These are phyloP conservation scores for Lacanobia oleracea DNA, from an alignment of 2,888 invertebrate genomes.

Conservation along the genomic window DNA sequence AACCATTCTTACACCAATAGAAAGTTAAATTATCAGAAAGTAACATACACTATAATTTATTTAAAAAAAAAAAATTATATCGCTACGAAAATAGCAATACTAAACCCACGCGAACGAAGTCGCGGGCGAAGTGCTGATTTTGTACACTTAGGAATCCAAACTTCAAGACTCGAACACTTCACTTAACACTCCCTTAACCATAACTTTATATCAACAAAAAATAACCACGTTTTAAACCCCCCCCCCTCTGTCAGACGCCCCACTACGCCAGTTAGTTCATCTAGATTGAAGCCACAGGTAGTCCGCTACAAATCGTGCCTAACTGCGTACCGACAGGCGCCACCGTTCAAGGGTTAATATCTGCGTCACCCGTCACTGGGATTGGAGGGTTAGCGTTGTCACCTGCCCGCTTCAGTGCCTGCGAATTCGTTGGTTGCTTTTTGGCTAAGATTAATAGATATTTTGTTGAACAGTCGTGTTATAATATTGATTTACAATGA, in stretches of 20 bases:
- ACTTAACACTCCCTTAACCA: not conserved
- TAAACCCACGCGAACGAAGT: no score
- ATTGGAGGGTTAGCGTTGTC: slow-evolving; percentile 38
- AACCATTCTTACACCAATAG: no score
- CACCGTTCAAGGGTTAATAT: slow-evolving; percentile 55
- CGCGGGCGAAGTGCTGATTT: no score
- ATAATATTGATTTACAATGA: not conserved
- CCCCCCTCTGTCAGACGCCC: slow-evolving; percentile 13
- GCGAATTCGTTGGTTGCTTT: slow-evolving; percentile 37
- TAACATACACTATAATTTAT: no score
- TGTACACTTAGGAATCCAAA: no score
- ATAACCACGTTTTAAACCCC: not conserved
- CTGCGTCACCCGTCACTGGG: slow-evolving; percentile 46
- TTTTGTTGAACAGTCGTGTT: not conserved
- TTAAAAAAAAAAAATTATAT: no score
- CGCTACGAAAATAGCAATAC: no score
- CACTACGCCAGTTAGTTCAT: slow-evolving; percentile 21
- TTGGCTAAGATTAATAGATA: not conserved
- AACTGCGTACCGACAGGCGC: slow-evolving; percentile 47
- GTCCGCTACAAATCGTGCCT: slow-evolving; percentile 32
- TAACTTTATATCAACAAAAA: not conserved
- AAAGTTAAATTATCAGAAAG: no score
- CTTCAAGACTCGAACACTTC: no score
- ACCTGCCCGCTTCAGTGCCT: slow-evolving; percentile 40
- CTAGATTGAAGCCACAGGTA: slow-evolving; percentile 60